A percentile compares a stretch with the other conserved stretches of the same genome.
Evolutionary conservation across 2,797 vertebrate species (phyloP).

Genomic region (Epinephelus coioides): DNA sequence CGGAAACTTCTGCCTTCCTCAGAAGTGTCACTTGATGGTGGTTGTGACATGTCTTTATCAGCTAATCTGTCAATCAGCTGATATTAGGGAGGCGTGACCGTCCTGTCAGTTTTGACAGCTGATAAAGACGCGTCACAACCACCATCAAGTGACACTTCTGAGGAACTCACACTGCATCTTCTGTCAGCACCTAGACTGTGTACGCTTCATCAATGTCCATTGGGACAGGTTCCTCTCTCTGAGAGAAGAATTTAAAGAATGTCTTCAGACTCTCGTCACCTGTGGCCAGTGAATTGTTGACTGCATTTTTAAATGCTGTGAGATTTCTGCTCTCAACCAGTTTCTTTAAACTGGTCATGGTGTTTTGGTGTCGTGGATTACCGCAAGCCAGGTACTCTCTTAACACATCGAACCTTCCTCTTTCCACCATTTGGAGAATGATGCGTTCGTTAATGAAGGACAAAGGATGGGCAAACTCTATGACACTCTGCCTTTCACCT

Average conservation of each 20-base stretch:
- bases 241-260: slow-evolving; percentile 23
- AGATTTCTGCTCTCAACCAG: slow-evolving; percentile 32
- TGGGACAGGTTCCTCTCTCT: background rate
- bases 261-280: accelerated
- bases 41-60: too few species aligned
- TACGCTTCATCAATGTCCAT: slow-evolving; percentile 27
- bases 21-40: too few species aligned
- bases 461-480: slow-evolving; percentile 52
- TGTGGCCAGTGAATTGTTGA: accelerated
- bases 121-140: too few species aligned
- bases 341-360: slow-evolving; percentile 24
- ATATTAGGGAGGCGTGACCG: too few species aligned
- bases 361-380: accelerated
- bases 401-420: background rate
- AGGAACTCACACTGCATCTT: too few species aligned
- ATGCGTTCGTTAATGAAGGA: slow-evolving; percentile 3
- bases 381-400: slow-evolving; percentile 2
- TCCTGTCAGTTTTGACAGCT: too few species aligned
- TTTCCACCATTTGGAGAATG: slow-evolving; percentile 34
- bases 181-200: background rate
- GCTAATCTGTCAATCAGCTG: too few species aligned
- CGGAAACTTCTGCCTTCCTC: too few species aligned
- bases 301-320: background rate
- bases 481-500: accelerated
- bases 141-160: too few species aligned